Base-by-base conservation (phyloP, 1,140 invertebrate genomes). In the Diprion similis region DNA sequence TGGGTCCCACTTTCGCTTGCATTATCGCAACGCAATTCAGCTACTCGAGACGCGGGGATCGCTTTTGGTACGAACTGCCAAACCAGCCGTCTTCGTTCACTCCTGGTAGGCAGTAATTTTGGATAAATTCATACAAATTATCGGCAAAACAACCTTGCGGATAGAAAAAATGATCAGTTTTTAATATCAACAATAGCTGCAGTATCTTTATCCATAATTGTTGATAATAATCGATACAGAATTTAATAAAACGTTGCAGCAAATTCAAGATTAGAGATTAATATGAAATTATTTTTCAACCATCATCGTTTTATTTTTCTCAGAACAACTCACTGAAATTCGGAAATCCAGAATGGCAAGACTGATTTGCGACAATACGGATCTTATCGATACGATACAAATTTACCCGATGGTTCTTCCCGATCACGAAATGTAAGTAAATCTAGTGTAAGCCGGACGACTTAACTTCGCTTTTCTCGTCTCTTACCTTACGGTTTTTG, bases 1-100 rank as follows among this genome's bases (percentile, higher is more conserved):
- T 98, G 45, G 97, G 97, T 59, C 96, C 97, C 7, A 98, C 97
- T 70, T 98, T 99, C 86, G 94, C 97, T 70, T 99, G 98, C 82
- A 91, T 99, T 67, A 97, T 99, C 78, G 97, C 96, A 45, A 97
- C 98, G 64, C 98, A 99, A 87, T 98, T 99, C 87, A 95, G 94
- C 78, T 95, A 96, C 80, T 91, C 95, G 1, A 91, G 97, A 80
- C 89, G 94, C 75, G 98, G 98, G 68, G 98, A 99, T 86, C 91
- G 97, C 81, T 99, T 98, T 86, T 99, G 97, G 96, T 99, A 97
- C 81, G 98, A 99, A 84, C 90, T 98, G 71, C 94, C 94, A 8
- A 94, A 97, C 82, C 95, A 97, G 81, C 96, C 96, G 1, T 97
- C 96, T 24, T 95, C 95, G 0, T 98, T 98, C 84, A 95, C 95